phyloP scores from a whole-genome alignment of 2,797 vertebrate species.

The Cyclura pinguis region DNA sequence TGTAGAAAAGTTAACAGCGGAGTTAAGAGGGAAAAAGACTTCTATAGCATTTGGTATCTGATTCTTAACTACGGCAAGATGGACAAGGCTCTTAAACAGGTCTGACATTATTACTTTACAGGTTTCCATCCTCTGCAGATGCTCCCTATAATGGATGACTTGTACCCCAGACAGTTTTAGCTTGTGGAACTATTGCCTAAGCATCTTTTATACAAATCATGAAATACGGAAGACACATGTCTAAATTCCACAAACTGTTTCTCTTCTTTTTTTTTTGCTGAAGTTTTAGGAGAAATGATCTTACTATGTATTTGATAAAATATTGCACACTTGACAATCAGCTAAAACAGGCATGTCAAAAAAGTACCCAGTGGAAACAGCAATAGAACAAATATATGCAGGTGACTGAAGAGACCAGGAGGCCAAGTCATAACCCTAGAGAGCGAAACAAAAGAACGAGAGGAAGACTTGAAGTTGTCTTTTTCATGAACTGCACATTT shows the following conservation, averaged over 20 bases:
- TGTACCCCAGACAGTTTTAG: not conserved
- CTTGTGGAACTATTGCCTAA: not conserved
- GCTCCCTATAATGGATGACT: not conserved
- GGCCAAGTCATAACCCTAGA: not conserved
- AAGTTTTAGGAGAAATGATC: not conserved
- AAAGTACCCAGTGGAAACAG: not conserved
- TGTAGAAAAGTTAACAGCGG: not conserved
- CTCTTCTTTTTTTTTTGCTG: not conserved
- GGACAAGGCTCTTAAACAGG: conserved; percentile 13
- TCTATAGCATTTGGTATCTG: conserved; percentile 9
- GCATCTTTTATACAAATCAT: not conserved
- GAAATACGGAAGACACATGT: not conserved
- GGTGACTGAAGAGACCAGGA: not conserved
- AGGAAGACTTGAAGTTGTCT: not conserved
- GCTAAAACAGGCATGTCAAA: not conserved
- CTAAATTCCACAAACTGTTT: not conserved
- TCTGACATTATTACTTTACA: conserved; percentile 29
- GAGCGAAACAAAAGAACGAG: not conserved
- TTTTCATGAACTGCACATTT: not conserved
- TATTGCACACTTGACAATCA: too few relatives aligned
- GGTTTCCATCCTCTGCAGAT: conserved; percentile 18
- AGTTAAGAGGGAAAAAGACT: not conserved
- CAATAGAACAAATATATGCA: not conserved
- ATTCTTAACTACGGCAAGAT: conserved; percentile 23
- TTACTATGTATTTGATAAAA: not conserved